Evolutionary conservation across 2,888 invertebrate species (phyloP), one percentile per base, ranked within the genome.

Genomic region (Meta bourneti): DNA sequence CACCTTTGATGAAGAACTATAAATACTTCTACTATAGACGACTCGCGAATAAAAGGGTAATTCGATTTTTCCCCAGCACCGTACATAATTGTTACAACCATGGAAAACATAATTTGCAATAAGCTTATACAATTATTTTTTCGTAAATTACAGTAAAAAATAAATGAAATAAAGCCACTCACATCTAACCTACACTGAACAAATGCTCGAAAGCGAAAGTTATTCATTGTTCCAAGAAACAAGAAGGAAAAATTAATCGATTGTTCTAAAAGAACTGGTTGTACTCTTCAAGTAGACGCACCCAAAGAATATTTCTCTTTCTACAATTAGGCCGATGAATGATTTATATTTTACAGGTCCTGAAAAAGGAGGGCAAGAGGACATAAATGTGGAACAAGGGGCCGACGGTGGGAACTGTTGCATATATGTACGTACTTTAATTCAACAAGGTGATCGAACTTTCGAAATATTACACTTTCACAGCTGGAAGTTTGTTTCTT

Each of bases 361-460:
- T 54, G n/a, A 13, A 70, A 72, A 87, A 87, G 49, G 79, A 80
- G 87, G 87, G 79, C 87, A 87, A n/a, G 54, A 54, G 61, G 71
- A 19, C 79, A 72, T 16, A 13, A 54, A 80, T 87, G 80, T 87
- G 48, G 87, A 87, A 34, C 87, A 87, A 71, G 87, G 79, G 87
- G 87, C 87, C 79, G n/a, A 16, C 48, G 34, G 0, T n/a, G 54
- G 79, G 72, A 87, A 54, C 52, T 54, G 54, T 16, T 48, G 20
- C 49, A 77, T 49, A 48, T 77, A 51, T n/a, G 6, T 19, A 48
- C 49, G 9, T 51, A 49, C 6, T 20, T 74, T 74, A 13, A 74
- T 20, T 20, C 34, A 16, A 74, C 19, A 74, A 74, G 19, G 20
- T 9, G 20, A 74, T 74, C 34, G n/a, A 11, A 20, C 34, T 34